Percentiles rank a stretch among this genome's conserved stretches.
These are phyloP conservation scores for Mastomys coucha DNA, from an alignment of 2,113 vertebrate species.

Conservation along the genomic window DNA sequence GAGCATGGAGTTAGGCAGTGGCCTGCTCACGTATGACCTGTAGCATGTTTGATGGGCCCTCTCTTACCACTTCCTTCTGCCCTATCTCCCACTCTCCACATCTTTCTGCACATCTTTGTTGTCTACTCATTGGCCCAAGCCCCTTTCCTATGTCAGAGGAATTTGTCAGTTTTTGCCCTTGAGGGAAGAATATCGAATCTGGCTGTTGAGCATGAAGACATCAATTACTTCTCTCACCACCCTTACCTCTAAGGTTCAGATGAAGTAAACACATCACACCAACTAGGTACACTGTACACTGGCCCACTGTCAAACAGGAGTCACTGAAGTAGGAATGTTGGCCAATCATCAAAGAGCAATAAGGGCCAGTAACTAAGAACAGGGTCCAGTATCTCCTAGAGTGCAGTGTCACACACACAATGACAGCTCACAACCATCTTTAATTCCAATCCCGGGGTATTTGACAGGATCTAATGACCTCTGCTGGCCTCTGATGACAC, in stretches of 20 bases:
- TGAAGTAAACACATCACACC: too few species aligned
- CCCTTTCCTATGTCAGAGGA: not conserved
- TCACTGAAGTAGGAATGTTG: not conserved
- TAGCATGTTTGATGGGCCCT: not conserved
- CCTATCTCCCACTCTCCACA: not conserved
- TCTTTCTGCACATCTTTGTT: not conserved
- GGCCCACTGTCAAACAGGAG: not conserved
- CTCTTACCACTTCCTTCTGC: not conserved
- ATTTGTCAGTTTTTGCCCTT: not conserved
- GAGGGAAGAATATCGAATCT: not conserved
- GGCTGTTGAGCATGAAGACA: not conserved
- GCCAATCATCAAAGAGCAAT: not conserved
- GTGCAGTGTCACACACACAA: rapidly evolving
- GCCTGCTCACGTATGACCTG: not conserved
- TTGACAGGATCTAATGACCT: not conserved
- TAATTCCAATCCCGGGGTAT: not conserved
- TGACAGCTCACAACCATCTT: not conserved
- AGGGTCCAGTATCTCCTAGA: not conserved
- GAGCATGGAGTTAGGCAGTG: not conserved
- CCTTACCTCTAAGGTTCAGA: not conserved
- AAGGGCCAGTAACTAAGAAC: not conserved
- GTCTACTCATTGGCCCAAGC: not conserved
- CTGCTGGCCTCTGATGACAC: not conserved
- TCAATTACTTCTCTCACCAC: not conserved
- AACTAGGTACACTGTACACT: not conserved